phyloP scores from a whole-genome alignment of 2,113 vertebrate species.

The Syngnathus floridae region DNA sequence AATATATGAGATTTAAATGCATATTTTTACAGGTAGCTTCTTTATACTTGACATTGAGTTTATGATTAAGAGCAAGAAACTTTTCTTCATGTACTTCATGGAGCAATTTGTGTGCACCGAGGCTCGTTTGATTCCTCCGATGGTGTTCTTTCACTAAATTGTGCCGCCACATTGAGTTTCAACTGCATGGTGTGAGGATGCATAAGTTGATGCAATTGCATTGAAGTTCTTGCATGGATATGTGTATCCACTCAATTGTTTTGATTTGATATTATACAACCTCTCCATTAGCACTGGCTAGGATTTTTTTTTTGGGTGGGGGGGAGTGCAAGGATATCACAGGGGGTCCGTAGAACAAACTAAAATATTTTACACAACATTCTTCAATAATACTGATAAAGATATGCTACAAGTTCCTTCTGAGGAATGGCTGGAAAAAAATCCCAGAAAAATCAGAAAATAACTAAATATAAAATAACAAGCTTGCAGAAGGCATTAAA shows the following conservation, averaged over 20 bases:
- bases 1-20: not conserved
- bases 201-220: conserved; percentile 2
- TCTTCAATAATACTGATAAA: no score
- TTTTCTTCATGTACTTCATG: not conserved
- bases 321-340: no score
- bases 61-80: not conserved
- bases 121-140: not conserved
- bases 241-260: not conserved
- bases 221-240: not conserved
- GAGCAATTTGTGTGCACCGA: not conserved
- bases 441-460: no score
- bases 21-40: not conserved
- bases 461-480: no score
- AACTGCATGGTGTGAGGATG: not conserved
- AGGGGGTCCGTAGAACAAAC: no score
- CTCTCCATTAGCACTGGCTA: no score
- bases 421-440: no score
- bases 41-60: not conserved
- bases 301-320: no score
- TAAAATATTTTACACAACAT: no score
- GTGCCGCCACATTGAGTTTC: not conserved
- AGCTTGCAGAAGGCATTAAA: not conserved
- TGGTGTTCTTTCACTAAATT: not conserved
- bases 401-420: no score
- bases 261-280: not conserved